Base-by-base conservation (phyloP, 2,888 invertebrate genomes). In the Eupithecia exiguata region DNA sequence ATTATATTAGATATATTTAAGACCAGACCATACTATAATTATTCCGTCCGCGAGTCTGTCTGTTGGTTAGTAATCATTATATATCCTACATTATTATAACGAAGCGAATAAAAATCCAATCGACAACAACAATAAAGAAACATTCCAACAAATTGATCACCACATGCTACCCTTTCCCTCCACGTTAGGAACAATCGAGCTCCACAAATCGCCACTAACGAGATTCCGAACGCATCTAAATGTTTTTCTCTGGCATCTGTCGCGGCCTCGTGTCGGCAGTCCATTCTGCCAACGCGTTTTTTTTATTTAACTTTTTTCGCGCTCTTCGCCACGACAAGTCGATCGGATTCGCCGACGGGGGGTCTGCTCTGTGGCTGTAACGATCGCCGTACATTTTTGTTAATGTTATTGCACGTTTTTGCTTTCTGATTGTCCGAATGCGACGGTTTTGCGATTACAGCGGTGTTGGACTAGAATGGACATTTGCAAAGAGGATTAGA, bases 341-440 rank as follows among this genome's bases (percentile, higher is more conserved):
- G 90, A 92, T 92, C 92, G 88, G 91, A 89, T 93, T 91, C 89
- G 88, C 80, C 91, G 76, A 82, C 91, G 91, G 93, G 93, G 91
- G 92, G 91, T 88, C 91, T 86, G 84, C 83, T 88, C 88, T 85
- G 83, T 78, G 85, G 82, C 83, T 78, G 89, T 91, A 91, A 92
- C 92, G 89, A 92, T 89, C 89, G 89, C 89, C 89, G 86, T 85
- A 82, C 84, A 86, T 86, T 87, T 86, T 88, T 88, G 88, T 89
- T 88, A 88, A 85, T 85, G 82, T 86, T 86, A 84, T 85, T 84
- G 86, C 84, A 84, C 84, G 86, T 89, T 87, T 87, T 87, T 86
- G 87, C 88, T 88, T 85, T 90, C 90, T 89, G 91, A 91, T 92
- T 92, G 92, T 92, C 91, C 89, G 88, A 91, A 90, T 91, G 90